Evolutionary conservation across 2,888 invertebrate genomes (phyloP).

Genomic region (Eupithecia subumbrata): DNA sequence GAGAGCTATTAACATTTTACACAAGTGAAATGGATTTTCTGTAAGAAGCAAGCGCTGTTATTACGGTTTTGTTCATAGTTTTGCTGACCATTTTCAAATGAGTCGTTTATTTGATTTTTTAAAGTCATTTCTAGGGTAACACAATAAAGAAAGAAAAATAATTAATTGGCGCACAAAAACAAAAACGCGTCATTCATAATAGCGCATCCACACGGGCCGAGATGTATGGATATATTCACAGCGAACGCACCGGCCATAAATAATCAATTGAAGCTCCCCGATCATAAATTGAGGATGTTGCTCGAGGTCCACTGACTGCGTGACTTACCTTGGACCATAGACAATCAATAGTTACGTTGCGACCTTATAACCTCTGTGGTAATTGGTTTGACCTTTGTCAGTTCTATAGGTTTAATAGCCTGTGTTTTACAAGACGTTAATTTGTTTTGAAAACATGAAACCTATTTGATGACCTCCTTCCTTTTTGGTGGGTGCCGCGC

Average conservation of each 20-base stretch:
- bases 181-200: no score
- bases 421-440: neutral
- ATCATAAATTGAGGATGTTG: neutral
- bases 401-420: neutral
- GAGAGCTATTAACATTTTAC: no score
- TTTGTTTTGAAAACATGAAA: neutral
- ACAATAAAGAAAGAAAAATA: no score
- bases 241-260: neutral
- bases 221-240: no score
- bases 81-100: no score
- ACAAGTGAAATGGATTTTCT: no score
- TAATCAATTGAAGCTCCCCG: neutral
- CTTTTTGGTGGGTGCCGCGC: neutral
- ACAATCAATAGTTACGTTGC: constrained; percentile 10
- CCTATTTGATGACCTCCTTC: neutral
- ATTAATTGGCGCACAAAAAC: no score
- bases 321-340: constrained; percentile 16
- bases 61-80: no score
- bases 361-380: constrained; percentile 14
- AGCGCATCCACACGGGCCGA: no score
- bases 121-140: no score
- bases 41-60: no score
- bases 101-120: no score
- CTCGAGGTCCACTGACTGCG: neutral
- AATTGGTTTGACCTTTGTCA: constrained; percentile 8